These are phyloP conservation scores for Pararge aegeria DNA, from an alignment of 1,140 invertebrate genomes.

Conservation along the genomic window DNA sequence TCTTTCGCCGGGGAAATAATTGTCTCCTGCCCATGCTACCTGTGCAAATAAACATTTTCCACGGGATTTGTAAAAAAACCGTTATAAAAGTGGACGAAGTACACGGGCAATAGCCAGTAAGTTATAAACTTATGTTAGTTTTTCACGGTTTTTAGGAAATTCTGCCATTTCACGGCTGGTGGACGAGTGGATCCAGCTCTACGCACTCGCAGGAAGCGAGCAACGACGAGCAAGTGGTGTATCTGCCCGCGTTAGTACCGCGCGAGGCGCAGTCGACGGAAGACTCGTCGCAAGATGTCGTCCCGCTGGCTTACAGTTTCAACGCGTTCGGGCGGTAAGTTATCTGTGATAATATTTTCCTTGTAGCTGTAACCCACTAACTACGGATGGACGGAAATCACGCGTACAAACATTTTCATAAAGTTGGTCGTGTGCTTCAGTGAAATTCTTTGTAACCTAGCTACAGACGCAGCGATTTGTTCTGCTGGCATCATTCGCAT, in stretches of 20 bases:
- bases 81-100: too few species aligned
- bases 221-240: conserved; percentile 69
- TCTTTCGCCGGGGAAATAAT: too few species aligned
- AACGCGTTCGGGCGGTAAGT: conserved; percentile 74
- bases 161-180: conserved; percentile 48
- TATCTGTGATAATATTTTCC: not conserved
- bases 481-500: too few species aligned
- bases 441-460: too few species aligned
- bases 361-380: not conserved
- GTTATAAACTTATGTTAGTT: not conserved
- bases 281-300: conserved; percentile 42
- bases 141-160: conserved; percentile 42
- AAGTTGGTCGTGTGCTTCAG: too few species aligned
- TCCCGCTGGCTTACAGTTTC: conserved; percentile 70
- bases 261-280: conserved; percentile 58
- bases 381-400: too few species aligned
- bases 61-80: not conserved
- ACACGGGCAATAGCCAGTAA: not conserved
- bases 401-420: too few species aligned
- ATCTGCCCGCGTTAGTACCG: conserved; percentile 67
- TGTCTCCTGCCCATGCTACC: too few species aligned
- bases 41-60: too few species aligned
- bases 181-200: conserved; percentile 30
- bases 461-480: too few species aligned
- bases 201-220: conserved; percentile 22